Evolutionary conservation across 2,797 vertebrate species (phyloP), one percentile per base, ranked within the genome.

Genomic region (Halcyon leucocephala): DNA sequence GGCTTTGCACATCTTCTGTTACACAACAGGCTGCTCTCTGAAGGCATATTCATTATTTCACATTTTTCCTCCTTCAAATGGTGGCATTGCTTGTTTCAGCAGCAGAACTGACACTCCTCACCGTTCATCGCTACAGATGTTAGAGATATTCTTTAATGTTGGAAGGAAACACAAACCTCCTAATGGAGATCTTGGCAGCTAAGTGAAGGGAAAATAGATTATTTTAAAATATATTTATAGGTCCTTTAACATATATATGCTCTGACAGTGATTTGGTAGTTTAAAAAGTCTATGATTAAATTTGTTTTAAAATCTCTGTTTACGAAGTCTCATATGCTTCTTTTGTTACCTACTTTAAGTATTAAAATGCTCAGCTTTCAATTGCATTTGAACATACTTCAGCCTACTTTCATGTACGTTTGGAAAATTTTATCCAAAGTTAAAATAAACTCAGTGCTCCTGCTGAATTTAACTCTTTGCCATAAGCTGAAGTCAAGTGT

Each of bases 181-280:
- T 96, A 96, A 96, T 96, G 93, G 94, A 96, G 95, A 95, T 83
- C 91, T 95, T 97, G 96, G 96, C 95, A 97, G 95, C 86, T 92
- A 90, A 74, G 95, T 83, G 87, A 94, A 96, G 86, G 80, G 89
- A 90, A 96, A 96, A 93, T 79, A 95, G 93, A 96, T 93, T 94
- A 89, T 72, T 96, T 95, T 90, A 96, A 95, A 90, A 95, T 62
- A 82, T 88, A 91, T 94, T 94, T 96, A 95, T 96, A 94, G 71
- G 48, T 86, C 93, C 96, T 95, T 95, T 96, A 94, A 87, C 78
- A 85, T 89, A 95, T 84, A 92, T 95, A 64, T 90, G 13, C 48
- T 84, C 42, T 95, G 94, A 95, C 95, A 95, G 91, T 86, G 87
- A 96, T 96, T 64, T 82, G 80, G 42, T 80, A 86, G 66, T 94